phyloP scores from a whole-genome alignment of 2,888 invertebrate species.

The Erpobdella octoculata region DNA sequence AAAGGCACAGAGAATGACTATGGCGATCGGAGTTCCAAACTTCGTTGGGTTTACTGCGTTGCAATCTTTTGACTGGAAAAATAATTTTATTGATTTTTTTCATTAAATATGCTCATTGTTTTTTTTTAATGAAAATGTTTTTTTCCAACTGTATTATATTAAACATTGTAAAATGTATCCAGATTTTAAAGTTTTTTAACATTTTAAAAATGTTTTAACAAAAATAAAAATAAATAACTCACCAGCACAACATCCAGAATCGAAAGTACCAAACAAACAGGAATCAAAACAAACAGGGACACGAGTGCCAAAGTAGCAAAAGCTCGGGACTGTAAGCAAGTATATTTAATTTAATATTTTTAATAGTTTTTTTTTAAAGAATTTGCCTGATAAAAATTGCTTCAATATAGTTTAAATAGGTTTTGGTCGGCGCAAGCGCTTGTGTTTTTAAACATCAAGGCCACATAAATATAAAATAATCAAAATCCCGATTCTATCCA shows the following conservation, averaged over 20 bases:
- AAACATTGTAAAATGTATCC: too few relatives aligned
- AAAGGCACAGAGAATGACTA: neutral
- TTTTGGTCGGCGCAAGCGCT: too few relatives aligned
- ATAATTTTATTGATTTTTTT: neutral
- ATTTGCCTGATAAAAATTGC: too few relatives aligned
- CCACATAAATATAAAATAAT: too few relatives aligned
- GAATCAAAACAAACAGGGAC: neutral
- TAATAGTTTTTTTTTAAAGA: too few relatives aligned
- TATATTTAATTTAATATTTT: neutral
- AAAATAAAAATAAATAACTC: neutral
- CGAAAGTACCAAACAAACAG: neutral
- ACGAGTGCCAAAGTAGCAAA: slow-evolving; percentile 3
- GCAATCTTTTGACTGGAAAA: slow-evolving; percentile 6
- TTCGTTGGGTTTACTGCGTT: neutral
- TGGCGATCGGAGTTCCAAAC: slow-evolving; percentile 10
- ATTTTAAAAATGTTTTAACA: neutral
- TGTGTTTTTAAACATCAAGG: too few relatives aligned
- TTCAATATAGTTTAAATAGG: too few relatives aligned
- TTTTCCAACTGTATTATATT: neutral
- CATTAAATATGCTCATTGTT: neutral
- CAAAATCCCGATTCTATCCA: too few relatives aligned
- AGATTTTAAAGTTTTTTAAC: too few relatives aligned
- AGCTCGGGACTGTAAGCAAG: neutral
- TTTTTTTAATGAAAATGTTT: neutral
- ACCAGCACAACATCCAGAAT: slow-evolving; percentile 9